phyloP scores from a whole-genome alignment of 1,140 invertebrate species.

The Platyscapa corneri region DNA sequence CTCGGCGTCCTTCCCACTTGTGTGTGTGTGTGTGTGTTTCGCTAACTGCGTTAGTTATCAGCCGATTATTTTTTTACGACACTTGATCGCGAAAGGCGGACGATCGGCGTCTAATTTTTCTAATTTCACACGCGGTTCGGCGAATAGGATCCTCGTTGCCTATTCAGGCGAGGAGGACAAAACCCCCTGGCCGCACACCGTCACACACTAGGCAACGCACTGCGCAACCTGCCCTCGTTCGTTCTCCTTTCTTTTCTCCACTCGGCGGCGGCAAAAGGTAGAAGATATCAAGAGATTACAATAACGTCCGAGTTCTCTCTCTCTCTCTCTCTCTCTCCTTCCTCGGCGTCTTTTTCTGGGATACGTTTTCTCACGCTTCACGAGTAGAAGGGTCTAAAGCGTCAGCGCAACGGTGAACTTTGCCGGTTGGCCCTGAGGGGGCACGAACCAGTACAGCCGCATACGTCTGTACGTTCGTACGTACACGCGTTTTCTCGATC shows the following conservation, averaged over 20 bases:
- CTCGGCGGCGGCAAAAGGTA: neutral
- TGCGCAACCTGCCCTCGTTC: neutral
- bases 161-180: neutral
- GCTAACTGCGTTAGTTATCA: neutral
- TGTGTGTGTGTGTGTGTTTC: too few species aligned
- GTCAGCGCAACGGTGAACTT: conserved; percentile 10
- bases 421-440: neutral
- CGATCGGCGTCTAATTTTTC: neutral
- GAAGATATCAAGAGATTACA: neutral
- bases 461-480: neutral
- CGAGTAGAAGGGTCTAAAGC: neutral
- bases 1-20: too few species aligned
- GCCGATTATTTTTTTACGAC: neutral
- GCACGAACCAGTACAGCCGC: neutral
- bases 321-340: neutral
- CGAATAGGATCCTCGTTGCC: neutral
- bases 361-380: conserved; percentile 32
- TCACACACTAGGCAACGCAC: too few species aligned
- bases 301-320: neutral
- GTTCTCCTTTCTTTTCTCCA: neutral
- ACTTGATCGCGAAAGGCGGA: neutral
- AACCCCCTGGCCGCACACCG: too few species aligned
- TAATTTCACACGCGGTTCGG: neutral
- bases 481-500: neutral
- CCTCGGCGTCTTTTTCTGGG: neutral